These are phyloP conservation scores for Pseudomyrmex flavicornis DNA, from an alignment of 1,140 invertebrate genomes.

Conservation along the genomic window DNA sequence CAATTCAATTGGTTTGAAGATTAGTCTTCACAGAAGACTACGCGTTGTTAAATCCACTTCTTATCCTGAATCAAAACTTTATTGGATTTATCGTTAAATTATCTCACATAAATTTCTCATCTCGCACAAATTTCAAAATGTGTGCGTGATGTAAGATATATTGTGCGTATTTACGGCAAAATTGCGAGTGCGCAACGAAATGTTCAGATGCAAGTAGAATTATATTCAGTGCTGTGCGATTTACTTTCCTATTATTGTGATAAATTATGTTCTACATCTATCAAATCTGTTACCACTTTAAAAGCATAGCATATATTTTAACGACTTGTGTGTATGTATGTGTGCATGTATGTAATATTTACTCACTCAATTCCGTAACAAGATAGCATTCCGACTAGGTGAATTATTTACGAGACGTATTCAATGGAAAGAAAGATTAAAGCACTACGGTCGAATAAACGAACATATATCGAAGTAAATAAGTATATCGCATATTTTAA, in stretches of 20 bases:
- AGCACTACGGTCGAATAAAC: neutral
- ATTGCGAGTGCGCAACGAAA: neutral
- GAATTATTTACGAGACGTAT: neutral
- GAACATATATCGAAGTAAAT: neutral
- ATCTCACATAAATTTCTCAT: neutral
- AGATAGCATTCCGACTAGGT: neutral
- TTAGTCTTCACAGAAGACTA: neutral
- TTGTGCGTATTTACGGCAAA: no score
- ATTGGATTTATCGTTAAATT: neutral
- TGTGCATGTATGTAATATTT: neutral
- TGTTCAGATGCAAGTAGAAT: neutral
- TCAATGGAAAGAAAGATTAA: slow-evolving; percentile 6
- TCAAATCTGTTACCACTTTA: no score
- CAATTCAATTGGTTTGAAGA: neutral
- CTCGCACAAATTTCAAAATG: neutral
- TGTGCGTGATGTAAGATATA: no score
- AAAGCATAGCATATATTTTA: slow-evolving; percentile 1
- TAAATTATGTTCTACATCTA: neutral
- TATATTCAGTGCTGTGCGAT: neutral
- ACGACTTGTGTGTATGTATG: neutral
- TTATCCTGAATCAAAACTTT: neutral
- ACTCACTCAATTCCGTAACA: neutral
- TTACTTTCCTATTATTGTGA: slow-evolving; percentile 1
- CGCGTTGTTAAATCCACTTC: neutral
- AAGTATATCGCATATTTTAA: neutral